Base-by-base conservation (phyloP, 2,797 vertebrate genomes). In the Tadarida brasiliensis region DNA sequence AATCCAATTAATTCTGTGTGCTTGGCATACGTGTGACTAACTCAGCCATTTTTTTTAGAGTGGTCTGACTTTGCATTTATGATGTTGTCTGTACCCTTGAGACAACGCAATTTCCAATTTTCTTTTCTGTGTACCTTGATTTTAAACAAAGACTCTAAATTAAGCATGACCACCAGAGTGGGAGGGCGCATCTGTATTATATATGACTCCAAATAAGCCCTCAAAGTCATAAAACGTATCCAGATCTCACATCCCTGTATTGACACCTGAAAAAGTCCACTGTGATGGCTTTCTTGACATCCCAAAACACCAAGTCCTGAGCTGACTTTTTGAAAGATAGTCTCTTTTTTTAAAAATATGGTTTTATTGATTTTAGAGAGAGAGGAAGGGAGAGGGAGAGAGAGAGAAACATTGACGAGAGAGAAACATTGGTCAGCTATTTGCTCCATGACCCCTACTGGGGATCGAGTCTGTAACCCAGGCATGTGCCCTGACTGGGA, bases 1-100 rank as follows among this genome's bases (percentile, higher is more conserved):
- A 94, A 97, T 86, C 51, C 47, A 33, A 89, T 96, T 90, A 77
- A 90, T 97, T 96, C 68, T 78, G 1, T 94, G 87, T 96, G 82
- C 33, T 94, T 91, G 39, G 28, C 49, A 24, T 89, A 89, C 67
- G 8, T 44, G 19, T 94, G 70, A 86, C 68, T 85, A 49, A 65
- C 61, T 77, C 2, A 5, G 87, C 7, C 12, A 15, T 51, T 11
- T 28, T 39, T 82, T 87, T 63, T 54, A 81, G 16, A 91, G 14
- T 20, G n/a, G 5, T 1, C 88, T 94, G 81, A 39, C 56, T 94
- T 65, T 30, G 0, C 16, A 56, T 89, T 89, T 94, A 59, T 57
- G 2, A 71, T 85, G 8, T 73, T 80, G 11, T 28, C 11, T 56
- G 16, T 92, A 78, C 3, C 10, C 49, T 87, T 91, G 15, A 96